Conservation (phyloP, 1,140 invertebrate genomes). For the Eubasilissa regina region DNA sequence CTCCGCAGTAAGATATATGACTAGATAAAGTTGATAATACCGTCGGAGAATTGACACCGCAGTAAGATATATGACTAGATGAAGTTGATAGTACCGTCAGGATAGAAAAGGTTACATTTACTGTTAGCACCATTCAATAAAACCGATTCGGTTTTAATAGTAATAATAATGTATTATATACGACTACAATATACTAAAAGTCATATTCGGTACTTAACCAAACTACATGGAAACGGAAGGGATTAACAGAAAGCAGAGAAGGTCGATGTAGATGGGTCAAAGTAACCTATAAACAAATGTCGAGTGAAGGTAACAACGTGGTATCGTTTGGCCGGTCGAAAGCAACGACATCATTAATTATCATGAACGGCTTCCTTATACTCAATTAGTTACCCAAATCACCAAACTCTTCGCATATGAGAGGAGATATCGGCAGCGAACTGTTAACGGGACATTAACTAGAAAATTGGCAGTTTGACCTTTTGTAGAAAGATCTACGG, state of each 20-base stretch:
- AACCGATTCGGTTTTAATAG: too few species aligned
- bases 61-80: too few species aligned
- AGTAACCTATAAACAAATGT: not conserved
- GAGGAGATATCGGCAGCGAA: not conserved
- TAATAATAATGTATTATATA: too few species aligned
- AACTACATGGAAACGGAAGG: not conserved
- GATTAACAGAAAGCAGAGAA: not conserved
- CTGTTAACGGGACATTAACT: not conserved
- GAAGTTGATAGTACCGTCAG: too few species aligned
- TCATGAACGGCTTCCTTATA: not conserved
- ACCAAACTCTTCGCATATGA: conserved; percentile 23
- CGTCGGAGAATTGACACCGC: too few species aligned
- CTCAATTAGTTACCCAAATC: conserved; percentile 22
- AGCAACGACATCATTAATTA: conserved; percentile 26
- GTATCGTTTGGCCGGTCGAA: not conserved
- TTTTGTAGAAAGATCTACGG: not conserved
- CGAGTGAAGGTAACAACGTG: not conserved
- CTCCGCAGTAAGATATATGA: too few species aligned
- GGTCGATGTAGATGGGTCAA: not conserved
- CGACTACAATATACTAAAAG: too few species aligned
- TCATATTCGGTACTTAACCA: not conserved
- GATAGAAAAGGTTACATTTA: too few species aligned
- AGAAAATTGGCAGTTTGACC: not conserved
- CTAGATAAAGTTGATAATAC: too few species aligned
- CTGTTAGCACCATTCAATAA: too few species aligned